Percentiles rank a stretch among this genome's conserved stretches.
phyloP scores from a whole-genome alignment of 2,113 vertebrate genomes.

The Channa argus region DNA sequence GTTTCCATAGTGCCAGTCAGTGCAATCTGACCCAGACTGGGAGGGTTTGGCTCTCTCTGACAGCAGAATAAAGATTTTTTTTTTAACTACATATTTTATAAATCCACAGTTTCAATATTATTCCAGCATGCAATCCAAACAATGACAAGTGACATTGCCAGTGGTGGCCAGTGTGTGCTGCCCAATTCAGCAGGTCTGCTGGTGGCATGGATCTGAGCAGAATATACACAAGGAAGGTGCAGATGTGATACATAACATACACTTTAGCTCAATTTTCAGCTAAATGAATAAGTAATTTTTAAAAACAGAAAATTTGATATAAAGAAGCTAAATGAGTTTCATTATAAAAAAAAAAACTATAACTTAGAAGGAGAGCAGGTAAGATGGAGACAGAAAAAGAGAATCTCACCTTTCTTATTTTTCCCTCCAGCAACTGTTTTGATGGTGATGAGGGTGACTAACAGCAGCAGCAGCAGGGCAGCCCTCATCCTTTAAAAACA shows the following conservation, averaged over 20 bases:
- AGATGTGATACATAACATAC: no score
- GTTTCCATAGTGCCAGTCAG: slow-evolving; percentile 89
- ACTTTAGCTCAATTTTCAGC: no score
- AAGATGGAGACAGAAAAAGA: neutral
- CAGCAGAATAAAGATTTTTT: neutral
- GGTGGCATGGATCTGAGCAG: no score
- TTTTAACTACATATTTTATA: neutral
- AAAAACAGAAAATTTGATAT: no score
- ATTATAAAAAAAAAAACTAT: no score
- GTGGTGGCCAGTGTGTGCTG: no score
- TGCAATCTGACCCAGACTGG: slow-evolving; percentile 85
- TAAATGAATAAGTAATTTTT: no score
- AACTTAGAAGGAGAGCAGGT: no score
- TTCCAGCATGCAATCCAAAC: neutral
- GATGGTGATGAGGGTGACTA: slow-evolving; percentile 83
- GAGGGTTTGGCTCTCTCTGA: slow-evolving; percentile 84
- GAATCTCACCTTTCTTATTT: slow-evolving; percentile 87
- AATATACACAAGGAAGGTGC: no score
- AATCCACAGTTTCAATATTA: neutral
- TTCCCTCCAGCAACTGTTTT: slow-evolving; percentile 81
- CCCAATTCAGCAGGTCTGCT: no score
- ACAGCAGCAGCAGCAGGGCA: slow-evolving; percentile 73
- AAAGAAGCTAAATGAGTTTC: no score
- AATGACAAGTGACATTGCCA: neutral
- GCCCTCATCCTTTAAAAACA: slow-evolving; percentile 84